These are phyloP conservation scores for Oscheius onirici DNA, from an alignment of 2,888 invertebrate species.

Conservation along the genomic window DNA sequence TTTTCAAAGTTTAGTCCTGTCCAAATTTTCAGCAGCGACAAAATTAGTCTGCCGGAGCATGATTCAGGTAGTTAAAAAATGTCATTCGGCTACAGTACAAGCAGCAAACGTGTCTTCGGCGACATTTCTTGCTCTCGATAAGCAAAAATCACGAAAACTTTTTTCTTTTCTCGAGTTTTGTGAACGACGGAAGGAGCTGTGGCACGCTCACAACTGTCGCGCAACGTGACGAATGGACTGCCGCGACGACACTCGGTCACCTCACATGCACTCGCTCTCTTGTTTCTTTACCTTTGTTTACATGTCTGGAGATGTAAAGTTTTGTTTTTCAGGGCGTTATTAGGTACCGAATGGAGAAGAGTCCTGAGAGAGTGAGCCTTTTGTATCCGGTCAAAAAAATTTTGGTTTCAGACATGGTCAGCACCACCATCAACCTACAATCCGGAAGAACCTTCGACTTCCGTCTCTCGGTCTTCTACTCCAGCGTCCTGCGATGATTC, in stretches of 20 bases:
- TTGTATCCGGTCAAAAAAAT: background rate
- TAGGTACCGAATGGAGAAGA: conserved; percentile 8
- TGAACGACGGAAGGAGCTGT: conserved; percentile 17
- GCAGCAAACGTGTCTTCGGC: too few species aligned
- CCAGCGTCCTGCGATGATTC: conserved; percentile 21
- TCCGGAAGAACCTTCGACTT: conserved; percentile 18
- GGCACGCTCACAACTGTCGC: conserved; percentile 34
- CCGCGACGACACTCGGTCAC: conserved; percentile 33
- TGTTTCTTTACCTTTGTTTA: background rate
- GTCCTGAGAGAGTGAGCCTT: conserved; percentile 9
- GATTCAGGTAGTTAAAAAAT: too few species aligned
- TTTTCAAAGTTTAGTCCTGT: background rate
- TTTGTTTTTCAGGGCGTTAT: background rate
- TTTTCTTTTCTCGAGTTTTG: conserved; percentile 11
- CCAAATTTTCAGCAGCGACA: too few species aligned
- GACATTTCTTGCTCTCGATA: too few species aligned
- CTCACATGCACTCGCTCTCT: conserved; percentile 23
- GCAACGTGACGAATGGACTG: conserved; percentile 34
- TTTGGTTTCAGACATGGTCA: conserved; percentile 12
- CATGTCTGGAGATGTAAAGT: background rate
- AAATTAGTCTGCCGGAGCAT: too few species aligned
- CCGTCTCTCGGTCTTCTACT: conserved; percentile 1
- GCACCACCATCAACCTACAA: conserved; percentile 1
- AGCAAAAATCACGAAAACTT: too few species aligned
- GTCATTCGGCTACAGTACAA: too few species aligned